Conservation (phyloP, 2,797 vertebrate genomes). For the Gastrophryne carolinensis region DNA sequence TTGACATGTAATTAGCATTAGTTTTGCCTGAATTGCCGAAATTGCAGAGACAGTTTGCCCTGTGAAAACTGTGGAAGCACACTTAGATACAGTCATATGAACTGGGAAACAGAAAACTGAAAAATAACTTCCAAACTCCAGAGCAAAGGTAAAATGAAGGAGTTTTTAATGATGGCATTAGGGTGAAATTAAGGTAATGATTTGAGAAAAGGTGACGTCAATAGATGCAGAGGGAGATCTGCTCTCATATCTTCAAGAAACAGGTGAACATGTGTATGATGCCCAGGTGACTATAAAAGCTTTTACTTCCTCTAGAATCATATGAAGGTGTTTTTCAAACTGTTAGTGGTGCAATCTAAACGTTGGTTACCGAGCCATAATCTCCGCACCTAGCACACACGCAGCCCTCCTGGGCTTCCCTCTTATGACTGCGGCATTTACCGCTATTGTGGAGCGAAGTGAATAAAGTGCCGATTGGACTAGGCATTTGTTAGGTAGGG, state of each 20-base stretch:
- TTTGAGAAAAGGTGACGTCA: neutral
- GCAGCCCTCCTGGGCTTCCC: neutral
- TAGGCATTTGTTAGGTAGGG: neutral
- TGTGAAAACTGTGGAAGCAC: too few relatives aligned
- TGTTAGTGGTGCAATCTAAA: neutral
- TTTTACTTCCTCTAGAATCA: neutral
- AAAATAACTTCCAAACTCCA: too few relatives aligned
- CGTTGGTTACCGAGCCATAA: neutral
- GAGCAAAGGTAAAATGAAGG: too few relatives aligned
- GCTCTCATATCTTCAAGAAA: neutral
- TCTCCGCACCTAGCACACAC: neutral
- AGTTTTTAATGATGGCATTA: too few relatives aligned
- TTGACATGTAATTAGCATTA: too few relatives aligned
- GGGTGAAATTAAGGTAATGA: neutral
- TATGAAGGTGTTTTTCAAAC: neutral
- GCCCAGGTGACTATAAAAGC: neutral
- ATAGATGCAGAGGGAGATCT: neutral
- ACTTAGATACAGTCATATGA: too few relatives aligned
- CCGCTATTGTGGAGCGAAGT: neutral
- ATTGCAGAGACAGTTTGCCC: too few relatives aligned
- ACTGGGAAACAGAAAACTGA: too few relatives aligned
- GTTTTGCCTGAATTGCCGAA: too few relatives aligned
- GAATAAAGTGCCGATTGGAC: neutral
- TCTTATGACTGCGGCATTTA: constrained; percentile 2
- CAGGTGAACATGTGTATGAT: neutral